These are phyloP conservation scores for Tethya wilhelma DNA, from an alignment of 37 sponge, comb jelly and placozoan species.

Conservation along the genomic window DNA sequence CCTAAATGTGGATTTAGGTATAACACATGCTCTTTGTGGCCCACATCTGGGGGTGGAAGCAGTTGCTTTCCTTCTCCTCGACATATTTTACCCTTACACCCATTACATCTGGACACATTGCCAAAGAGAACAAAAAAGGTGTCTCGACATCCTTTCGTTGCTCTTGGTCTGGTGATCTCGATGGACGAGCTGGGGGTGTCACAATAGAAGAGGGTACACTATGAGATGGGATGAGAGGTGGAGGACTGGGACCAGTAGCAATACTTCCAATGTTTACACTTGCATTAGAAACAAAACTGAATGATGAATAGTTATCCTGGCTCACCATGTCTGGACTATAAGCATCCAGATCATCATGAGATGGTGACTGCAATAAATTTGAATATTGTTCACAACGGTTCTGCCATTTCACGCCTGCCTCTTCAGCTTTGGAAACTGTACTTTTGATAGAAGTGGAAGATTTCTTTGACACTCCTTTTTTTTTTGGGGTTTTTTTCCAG, in stretches of 20 bases:
- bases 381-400: too few relatives aligned
- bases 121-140: background rate
- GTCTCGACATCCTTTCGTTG: background rate
- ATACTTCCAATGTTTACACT: background rate
- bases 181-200: background rate
- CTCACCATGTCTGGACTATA: too few relatives aligned
- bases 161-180: too few relatives aligned
- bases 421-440: background rate
- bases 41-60: background rate
- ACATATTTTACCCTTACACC: background rate
- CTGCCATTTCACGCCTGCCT: constrained; percentile 8
- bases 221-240: background rate
- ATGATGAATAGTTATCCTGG: too few relatives aligned
- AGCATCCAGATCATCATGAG: background rate
- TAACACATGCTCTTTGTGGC: background rate
- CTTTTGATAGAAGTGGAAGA: background rate
- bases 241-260: background rate
- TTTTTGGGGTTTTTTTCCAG: constrained; percentile 21
- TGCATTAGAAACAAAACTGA: background rate
- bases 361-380: background rate
- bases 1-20: background rate
- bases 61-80: background rate
- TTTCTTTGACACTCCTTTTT: constrained; percentile 7
- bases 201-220: background rate
- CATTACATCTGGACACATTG: background rate